phyloP scores from a whole-genome alignment of 2,113 vertebrate genomes.

The Uria lomvia region DNA sequence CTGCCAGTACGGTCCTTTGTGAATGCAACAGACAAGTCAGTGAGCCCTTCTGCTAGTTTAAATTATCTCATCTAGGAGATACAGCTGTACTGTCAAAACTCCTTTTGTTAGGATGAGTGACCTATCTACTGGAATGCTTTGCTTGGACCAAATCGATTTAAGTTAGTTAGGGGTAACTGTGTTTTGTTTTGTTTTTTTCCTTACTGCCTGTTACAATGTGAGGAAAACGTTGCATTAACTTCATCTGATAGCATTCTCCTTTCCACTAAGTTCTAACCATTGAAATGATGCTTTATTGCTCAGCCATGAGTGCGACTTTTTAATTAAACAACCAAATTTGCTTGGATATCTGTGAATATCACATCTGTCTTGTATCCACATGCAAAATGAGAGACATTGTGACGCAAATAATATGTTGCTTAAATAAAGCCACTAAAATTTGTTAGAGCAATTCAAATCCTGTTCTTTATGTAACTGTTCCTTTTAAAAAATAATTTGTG shows the following conservation, averaged over 20 bases:
- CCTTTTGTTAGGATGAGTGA: not conserved
- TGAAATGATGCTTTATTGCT: not conserved
- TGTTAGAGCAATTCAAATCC: not conserved
- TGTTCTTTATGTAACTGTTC: slow-evolving; percentile 7
- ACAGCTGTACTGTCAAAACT: not conserved
- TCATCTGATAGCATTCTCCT: not conserved
- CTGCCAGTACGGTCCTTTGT: not conserved
- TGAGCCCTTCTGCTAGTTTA: not conserved
- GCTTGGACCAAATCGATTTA: not conserved
- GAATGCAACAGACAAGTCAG: not conserved
- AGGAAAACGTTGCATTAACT: not conserved
- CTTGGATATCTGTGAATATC: not conserved
- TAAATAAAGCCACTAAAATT: not conserved
- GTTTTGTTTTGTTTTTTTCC: not conserved
- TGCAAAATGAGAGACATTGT: not conserved
- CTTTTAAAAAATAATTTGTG: slow-evolving; percentile 9
- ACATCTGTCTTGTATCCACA: not conserved
- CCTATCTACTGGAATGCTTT: not conserved
- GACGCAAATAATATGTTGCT: not conserved
- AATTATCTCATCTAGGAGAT: not conserved
- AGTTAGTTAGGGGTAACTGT: not conserved
- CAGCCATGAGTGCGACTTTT: not conserved
- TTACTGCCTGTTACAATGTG: not conserved
- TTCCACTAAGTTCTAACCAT: not conserved
- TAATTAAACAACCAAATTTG: not conserved